Evolutionary conservation across 2,888 invertebrate genomes (phyloP).

Genomic region (Automeris io): DNA sequence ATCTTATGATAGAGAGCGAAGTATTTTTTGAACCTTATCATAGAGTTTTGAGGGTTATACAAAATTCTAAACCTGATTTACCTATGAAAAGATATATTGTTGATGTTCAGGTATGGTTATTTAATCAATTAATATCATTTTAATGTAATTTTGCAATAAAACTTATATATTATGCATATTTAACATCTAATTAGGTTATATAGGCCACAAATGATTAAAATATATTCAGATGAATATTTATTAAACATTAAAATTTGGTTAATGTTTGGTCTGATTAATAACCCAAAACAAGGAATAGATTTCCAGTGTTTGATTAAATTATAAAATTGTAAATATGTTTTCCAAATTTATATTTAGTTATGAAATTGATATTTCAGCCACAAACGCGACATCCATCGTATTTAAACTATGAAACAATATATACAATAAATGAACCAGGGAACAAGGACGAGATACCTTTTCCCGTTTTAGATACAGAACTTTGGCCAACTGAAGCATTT

Average conservation of each 20-base stretch:
- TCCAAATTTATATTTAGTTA: not conserved
- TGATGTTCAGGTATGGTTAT: conserved; percentile 70
- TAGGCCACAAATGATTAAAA: too few species aligned
- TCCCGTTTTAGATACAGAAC: conserved; percentile 39
- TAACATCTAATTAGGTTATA: too few species aligned
- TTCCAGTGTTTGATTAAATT: too few species aligned
- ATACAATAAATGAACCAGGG: conserved; percentile 28
- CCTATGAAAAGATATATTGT: conserved; percentile 84
- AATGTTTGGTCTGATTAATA: too few species aligned
- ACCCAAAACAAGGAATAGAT: too few species aligned
- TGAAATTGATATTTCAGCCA: conserved; percentile 31
- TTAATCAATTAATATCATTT: too few species aligned
- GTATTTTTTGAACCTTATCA: conserved; percentile 90
- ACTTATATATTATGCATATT: too few species aligned
- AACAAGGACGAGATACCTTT: conserved; percentile 43
- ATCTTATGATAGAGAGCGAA: conserved; percentile 85
- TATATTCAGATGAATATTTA: too few species aligned
- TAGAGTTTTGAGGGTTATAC: conserved; percentile 83
- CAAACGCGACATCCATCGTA: conserved; percentile 52
- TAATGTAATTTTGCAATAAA: too few species aligned
- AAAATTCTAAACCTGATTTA: conserved; percentile 74
- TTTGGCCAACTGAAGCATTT: conserved; percentile 69
- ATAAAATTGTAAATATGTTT: too few species aligned
- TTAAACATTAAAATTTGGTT: too few species aligned
- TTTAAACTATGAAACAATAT: conserved; percentile 46